phyloP scores from a whole-genome alignment of 2,888 invertebrate species.

The Eupithecia exiguata region DNA sequence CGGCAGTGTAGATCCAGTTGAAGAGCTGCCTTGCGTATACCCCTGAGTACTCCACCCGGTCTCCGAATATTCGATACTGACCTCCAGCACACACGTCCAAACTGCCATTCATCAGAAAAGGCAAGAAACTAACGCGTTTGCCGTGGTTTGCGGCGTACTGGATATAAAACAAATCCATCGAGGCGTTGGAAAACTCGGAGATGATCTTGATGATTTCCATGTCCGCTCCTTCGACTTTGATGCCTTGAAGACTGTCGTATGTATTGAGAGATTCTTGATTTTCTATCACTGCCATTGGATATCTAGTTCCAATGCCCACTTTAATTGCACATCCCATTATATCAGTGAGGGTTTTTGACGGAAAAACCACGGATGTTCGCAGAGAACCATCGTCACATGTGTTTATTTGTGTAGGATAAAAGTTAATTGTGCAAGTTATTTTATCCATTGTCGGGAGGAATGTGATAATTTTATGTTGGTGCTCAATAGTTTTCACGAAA shows the following conservation, averaged over 20 bases:
- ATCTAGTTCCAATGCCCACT: slow-evolving; percentile 60
- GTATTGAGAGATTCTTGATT: slow-evolving; percentile 50
- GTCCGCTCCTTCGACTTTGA: slow-evolving; percentile 57
- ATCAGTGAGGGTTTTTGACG: slow-evolving; percentile 54
- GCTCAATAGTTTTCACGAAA: slow-evolving; percentile 44
- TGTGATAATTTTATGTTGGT: slow-evolving; percentile 46
- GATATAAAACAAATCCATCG: slow-evolving; percentile 58
- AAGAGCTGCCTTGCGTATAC: slow-evolving; percentile 61
- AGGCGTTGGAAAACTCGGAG: slow-evolving; percentile 61
- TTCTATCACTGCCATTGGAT: slow-evolving; percentile 59
- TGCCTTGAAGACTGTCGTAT: slow-evolving; percentile 52
- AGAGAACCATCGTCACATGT: slow-evolving; percentile 53
- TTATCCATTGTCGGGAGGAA: slow-evolving; percentile 55
- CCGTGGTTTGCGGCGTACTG: slow-evolving; percentile 52
- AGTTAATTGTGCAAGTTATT: slow-evolving; percentile 51
- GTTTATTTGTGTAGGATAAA: slow-evolving; percentile 49
- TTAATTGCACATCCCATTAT: slow-evolving; percentile 64
- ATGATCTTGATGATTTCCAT: slow-evolving; percentile 66
- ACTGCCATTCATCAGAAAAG: slow-evolving; percentile 62
- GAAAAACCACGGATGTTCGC: slow-evolving; percentile 49
- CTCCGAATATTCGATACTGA: slow-evolving; percentile 63
- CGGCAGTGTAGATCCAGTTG: slow-evolving; percentile 64
- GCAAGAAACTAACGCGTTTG: slow-evolving; percentile 49
- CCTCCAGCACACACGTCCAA: slow-evolving; percentile 70
- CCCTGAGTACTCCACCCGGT: slow-evolving; percentile 68